Evolutionary conservation across 2,797 vertebrate genomes (phyloP).

Genomic region (Paedocypris micromegethes): DNA sequence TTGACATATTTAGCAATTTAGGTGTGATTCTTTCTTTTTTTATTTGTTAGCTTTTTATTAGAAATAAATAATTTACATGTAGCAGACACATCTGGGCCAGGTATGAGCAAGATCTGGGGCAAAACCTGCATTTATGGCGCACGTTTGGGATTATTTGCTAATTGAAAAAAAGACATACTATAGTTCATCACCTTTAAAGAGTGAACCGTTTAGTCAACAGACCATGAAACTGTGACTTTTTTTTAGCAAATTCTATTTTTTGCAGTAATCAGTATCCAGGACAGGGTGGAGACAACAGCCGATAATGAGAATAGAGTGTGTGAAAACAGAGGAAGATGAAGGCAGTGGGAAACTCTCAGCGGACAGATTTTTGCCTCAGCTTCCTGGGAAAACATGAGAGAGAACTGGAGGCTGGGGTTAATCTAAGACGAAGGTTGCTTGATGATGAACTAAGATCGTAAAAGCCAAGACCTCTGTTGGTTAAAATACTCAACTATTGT

Average conservation of each 20-base stretch:
- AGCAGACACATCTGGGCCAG: no score
- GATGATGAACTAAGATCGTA: no score
- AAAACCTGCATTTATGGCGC: no score
- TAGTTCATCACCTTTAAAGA: not conserved
- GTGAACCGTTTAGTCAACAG: not conserved
- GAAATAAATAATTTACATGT: no score
- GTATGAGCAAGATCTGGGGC: no score
- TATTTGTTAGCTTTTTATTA: no score
- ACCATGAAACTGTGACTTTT: constrained; percentile 1
- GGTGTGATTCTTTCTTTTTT: no score
- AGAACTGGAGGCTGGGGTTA: constrained; percentile 11
- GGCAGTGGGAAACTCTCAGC: constrained; percentile 26
- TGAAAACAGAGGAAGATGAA: constrained; percentile 41
- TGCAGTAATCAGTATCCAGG: constrained; percentile 4
- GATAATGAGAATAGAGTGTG: constrained; percentile 37
- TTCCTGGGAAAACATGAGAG: constrained; percentile 24
- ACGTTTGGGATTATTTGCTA: no score
- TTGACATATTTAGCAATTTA: no score
- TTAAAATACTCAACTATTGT: no score
- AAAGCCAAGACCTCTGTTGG: no score
- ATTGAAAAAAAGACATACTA: no score
- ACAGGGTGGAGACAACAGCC: constrained; percentile 19
- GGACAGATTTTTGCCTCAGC: constrained; percentile 25
- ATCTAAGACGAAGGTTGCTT: not conserved
- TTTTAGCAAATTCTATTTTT: not conserved